These are phyloP conservation scores for Scarus forsteni DNA, from an alignment of 2,797 vertebrate genomes.

Conservation along the genomic window DNA sequence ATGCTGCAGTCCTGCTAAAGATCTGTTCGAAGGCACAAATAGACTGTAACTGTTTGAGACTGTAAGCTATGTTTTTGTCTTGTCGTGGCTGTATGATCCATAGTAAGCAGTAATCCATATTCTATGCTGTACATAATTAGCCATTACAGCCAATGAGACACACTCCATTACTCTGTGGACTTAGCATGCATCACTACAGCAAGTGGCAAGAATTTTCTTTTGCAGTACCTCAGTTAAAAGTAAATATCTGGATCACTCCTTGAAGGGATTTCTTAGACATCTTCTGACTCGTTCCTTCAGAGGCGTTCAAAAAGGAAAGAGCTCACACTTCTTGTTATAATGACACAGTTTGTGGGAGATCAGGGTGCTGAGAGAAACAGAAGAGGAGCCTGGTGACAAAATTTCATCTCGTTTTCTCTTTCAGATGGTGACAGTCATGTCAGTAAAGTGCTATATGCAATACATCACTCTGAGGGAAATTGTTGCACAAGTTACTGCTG, in stretches of 20 bases:
- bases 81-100: conserved; percentile 29
- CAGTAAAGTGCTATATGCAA: conserved; percentile 22
- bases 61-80: conserved; percentile 28
- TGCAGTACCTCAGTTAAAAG: conserved; percentile 45
- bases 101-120: conserved; percentile 44
- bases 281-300: conserved; percentile 42
- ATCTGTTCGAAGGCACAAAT: conserved; percentile 36
- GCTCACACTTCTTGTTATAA: conserved; percentile 39
- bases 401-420: conserved; percentile 25
- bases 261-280: conserved; percentile 52
- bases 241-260: conserved; percentile 50
- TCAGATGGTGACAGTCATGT: conserved; percentile 48
- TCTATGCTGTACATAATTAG: conserved; percentile 57
- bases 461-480: conserved; percentile 29
- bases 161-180: conserved; percentile 39
- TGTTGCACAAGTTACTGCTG: conserved; percentile 33
- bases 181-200: conserved; percentile 46
- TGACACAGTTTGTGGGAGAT: conserved; percentile 56
- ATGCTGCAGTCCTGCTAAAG: conserved; percentile 17
- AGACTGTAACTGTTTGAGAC: conserved; percentile 25
- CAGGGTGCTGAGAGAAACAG: conserved; percentile 16
- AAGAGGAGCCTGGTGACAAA: conserved; percentile 19
- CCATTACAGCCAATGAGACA: conserved; percentile 50
- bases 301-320: conserved; percentile 53
- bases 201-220: conserved; percentile 33